Evolutionary conservation across 1,140 invertebrate species (phyloP), one percentile per base, ranked within the genome.

Genomic region (Bombus pyrosoma): DNA sequence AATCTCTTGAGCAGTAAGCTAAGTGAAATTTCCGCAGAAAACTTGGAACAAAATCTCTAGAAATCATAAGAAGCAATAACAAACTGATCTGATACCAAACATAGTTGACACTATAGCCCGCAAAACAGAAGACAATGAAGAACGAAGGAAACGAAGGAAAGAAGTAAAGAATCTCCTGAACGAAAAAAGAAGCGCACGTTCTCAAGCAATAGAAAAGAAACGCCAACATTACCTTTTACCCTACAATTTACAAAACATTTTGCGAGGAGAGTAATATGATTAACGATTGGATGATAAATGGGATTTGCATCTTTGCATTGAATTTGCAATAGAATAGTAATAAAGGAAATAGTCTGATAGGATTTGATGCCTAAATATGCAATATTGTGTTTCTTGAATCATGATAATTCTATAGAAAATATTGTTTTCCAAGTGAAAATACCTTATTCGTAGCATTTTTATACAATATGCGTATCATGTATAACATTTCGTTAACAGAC

Each of bases 281-380:
- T 64, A 72, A 72, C 77, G 82, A 64, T 83, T 57, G 83, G 83
- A 80, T 85, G 77, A 85, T 62, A 78, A 80, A 80, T 71, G 41
- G 77, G 76, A 79, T 72, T 72, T 80, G 68, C 73, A 73, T 80
- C 34, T 84, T 80, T 80, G 77, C 15, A 34, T 53, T 64, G 53
- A 85, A 80, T 80, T 80, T 72, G 53, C 43, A 76, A 43, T 76
- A 80, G 68, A 84, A 80, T 79, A 78, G 75, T 73, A 85, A 69
- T 68, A 71, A 72, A 79, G 83, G 83, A 85, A 47, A 85, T 72
- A 85, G 83, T 84, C 68, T 84, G 83, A 80, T 79, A 68, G 83
- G 83, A 68, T 66, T 75, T 39, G 59, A 78, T 80, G 57, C 66
- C 39, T 84, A 71, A 78, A 47, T 71, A 53, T 85, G 66, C 39